These are phyloP conservation scores for Hymenochirus boettgeri DNA, from an alignment of 2,113 vertebrate species.

Conservation along the genomic window DNA sequence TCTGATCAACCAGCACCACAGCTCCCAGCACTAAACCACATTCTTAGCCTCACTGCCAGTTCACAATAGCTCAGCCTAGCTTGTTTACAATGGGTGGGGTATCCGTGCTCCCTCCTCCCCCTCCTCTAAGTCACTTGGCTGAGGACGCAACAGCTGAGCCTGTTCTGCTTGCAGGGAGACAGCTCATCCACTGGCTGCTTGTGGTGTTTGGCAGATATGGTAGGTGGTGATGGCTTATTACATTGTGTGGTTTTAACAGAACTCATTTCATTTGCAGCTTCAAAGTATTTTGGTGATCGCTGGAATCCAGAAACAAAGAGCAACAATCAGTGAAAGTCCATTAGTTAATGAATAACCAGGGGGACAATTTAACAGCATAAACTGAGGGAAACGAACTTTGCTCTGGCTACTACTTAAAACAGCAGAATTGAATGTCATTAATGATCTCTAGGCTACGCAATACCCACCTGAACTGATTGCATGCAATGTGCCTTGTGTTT, in stretches of 20 bases:
- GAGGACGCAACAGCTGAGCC: conserved; percentile 20
- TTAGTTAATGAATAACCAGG: conserved; percentile 31
- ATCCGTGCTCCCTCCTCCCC: not conserved
- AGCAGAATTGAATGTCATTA: too few species aligned
- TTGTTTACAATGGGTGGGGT: conserved; percentile 28
- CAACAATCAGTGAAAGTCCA: conserved; percentile 19
- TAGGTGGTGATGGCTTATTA: conserved; percentile 17
- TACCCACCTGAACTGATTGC: too few species aligned
- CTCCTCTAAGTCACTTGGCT: too few species aligned
- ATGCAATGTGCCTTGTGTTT: too few species aligned
- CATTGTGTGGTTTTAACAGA: too few species aligned
- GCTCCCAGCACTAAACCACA: conserved; percentile 12
- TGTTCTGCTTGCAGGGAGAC: not conserved
- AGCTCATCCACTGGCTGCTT: conserved; percentile 9
- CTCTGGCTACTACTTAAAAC: too few species aligned
- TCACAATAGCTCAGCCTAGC: conserved; percentile 5
- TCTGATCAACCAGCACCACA: too few species aligned
- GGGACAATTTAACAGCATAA: conserved; percentile 17
- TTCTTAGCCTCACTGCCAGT: not conserved
- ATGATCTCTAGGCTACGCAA: too few species aligned
- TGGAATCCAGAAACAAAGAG: too few species aligned
- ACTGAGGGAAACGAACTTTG: conserved; percentile 1
- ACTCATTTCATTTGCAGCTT: not conserved
- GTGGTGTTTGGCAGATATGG: conserved; percentile 27
- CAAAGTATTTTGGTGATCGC: too few species aligned